Evolutionary conservation across 2,888 invertebrate species (phyloP).

Genomic region (Prosopocoilus inquinatus): DNA sequence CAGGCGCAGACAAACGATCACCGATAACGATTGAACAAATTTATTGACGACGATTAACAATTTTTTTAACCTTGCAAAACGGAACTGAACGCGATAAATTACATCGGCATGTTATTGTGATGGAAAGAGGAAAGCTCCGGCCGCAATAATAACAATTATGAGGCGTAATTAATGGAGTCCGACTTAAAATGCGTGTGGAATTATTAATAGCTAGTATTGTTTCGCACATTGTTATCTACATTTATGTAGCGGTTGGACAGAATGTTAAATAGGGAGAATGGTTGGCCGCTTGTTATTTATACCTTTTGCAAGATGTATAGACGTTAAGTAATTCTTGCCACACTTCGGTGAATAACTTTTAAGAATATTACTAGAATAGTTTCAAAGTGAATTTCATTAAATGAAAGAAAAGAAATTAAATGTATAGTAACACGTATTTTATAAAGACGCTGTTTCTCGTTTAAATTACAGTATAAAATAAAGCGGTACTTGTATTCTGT

Average conservation of each 20-base stretch:
- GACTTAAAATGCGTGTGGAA: constrained; percentile 12
- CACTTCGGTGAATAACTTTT: too few species aligned
- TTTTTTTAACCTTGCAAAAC: constrained; percentile 19
- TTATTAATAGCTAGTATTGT: constrained; percentile 16
- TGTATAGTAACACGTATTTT: too few species aligned
- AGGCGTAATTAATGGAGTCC: constrained; percentile 8
- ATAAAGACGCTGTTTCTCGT: too few species aligned
- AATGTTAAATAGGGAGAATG: neutral
- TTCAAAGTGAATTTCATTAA: too few species aligned
- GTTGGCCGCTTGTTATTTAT: too few species aligned
- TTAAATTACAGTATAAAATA: too few species aligned
- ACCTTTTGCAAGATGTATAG: too few species aligned
- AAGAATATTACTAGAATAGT: too few species aligned
- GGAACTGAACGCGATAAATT: constrained; percentile 17
- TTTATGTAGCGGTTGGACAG: constrained; percentile 1
- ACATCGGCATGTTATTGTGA: constrained; percentile 10
- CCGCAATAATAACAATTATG: constrained; percentile 5
- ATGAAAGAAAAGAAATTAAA: too few species aligned
- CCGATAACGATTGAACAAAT: constrained; percentile 13
- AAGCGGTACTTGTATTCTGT: too few species aligned
- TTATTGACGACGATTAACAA: constrained; percentile 16
- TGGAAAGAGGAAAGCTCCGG: constrained; percentile 8
- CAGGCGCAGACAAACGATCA: constrained; percentile 12
- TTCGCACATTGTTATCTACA: constrained; percentile 6
- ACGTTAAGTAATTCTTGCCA: too few species aligned